Evolutionary conservation across 2,113 vertebrate species (phyloP), one percentile per base, ranked within the genome.

Genomic region (Cyanoramphus novaezelandiae): DNA sequence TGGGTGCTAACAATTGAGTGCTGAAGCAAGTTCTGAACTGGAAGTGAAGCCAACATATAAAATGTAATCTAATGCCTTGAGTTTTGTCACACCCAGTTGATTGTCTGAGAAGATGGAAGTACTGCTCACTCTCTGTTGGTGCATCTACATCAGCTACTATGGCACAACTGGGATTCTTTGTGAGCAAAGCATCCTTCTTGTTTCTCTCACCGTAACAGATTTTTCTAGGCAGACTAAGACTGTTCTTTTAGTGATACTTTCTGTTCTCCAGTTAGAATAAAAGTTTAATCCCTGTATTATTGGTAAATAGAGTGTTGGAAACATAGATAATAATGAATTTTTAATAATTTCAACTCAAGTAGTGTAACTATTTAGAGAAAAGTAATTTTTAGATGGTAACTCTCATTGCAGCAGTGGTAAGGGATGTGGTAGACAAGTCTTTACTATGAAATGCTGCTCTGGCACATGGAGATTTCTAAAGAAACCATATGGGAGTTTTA

Each of bases 401-500:
- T 62, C n/a, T 91, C 10, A 10, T 39, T 86, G 80, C 90, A 79
- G 25, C n/a, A 79, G 75, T 82, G 37, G 15, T 67, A 46, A 72
- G 47, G 50, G n/a, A n/a, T 2, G 7, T 35, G 35, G 31, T 43
- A 87, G 31, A 29, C 9, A 24, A 85, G 16, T 46, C 16, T 94
- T 80, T 89, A 67, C 90, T 86, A 70, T 1, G 6, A 79, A 82
- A 65, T 63, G 27, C 37, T 71, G 41, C 49, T 93, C 60, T 90
- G 74, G 69, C 81, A 72, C 80, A 53, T 35, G 37, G 23, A 41
- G 71, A 44, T 82, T 95, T 95, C 79, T 91, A 7, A 75, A 82
- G 86, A 81, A 94, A 52, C 76, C 86, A 69, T 91, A 76, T 84
- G 86, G 91, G 23, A 89, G 37, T 65, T 93, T 65, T 71, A 44